A percentile compares a stretch with the other conserved stretches of the same genome.
Conservation (phyloP, 1,140 invertebrate genomes). For the Ceratosolen fusciceps region DNA sequence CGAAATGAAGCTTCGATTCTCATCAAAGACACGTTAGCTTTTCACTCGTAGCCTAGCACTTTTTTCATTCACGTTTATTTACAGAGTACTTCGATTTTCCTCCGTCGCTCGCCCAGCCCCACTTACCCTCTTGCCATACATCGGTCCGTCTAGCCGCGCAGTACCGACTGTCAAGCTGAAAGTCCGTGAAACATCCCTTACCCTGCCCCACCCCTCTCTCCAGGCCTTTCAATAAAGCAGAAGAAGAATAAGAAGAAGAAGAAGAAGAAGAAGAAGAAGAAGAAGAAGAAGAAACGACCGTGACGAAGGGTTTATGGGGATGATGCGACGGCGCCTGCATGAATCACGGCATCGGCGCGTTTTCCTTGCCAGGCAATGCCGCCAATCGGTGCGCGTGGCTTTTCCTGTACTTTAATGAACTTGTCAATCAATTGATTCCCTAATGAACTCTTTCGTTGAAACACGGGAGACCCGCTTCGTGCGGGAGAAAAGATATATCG, state of each 20-base stretch:
- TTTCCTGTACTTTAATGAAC: constrained; percentile 13
- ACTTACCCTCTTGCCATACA: no score
- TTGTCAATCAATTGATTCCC: constrained; percentile 30
- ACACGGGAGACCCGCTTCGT: background rate
- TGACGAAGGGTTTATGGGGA: background rate
- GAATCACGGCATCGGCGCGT: constrained; percentile 27
- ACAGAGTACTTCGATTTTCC: background rate
- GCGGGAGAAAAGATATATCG: background rate
- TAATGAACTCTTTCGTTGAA: constrained; percentile 20
- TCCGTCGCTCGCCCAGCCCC: background rate
- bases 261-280: background rate
- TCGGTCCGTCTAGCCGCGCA: no score
- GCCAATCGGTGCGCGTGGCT: background rate
- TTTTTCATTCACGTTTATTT: background rate
- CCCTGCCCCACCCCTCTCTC: no score
- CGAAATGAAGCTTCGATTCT: background rate
- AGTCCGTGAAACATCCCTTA: background rate
- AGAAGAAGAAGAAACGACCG: background rate
- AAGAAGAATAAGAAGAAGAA: background rate
- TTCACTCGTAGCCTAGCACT: background rate
- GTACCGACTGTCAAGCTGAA: background rate
- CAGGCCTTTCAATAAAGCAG: background rate
- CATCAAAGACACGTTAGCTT: background rate
- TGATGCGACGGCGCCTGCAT: background rate
- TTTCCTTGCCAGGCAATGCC: constrained; percentile 30